These are phyloP conservation scores for Nansenia antarctica DNA, from an alignment of 2,113 vertebrate species.

Conservation along the genomic window DNA sequence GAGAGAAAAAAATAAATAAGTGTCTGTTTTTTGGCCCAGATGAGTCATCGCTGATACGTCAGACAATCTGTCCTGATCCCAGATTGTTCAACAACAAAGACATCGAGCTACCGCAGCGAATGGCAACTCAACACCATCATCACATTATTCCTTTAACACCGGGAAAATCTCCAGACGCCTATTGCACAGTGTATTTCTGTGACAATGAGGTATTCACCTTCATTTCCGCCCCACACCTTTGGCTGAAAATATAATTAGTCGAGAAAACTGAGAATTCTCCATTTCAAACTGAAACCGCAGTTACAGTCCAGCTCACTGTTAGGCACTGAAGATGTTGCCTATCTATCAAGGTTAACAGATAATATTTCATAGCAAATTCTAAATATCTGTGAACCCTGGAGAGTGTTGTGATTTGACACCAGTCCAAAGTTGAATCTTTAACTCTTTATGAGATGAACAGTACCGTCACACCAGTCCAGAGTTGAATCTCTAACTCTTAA, in stretches of 20 bases:
- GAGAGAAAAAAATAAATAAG: neutral
- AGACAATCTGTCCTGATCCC: slow-evolving; percentile 6
- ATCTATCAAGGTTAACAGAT: too few species aligned
- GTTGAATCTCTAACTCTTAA: neutral
- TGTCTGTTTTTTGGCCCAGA: neutral
- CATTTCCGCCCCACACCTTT: slow-evolving; percentile 8
- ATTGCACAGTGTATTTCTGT: neutral
- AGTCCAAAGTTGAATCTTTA: neutral
- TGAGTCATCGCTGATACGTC: slow-evolving; percentile 1
- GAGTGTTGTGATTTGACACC: neutral
- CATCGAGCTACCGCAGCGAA: neutral
- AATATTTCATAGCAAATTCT: neutral
- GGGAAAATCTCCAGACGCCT: neutral
- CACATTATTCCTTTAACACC: neutral
- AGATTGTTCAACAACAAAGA: neutral
- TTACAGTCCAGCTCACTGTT: neutral
- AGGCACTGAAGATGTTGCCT: too few species aligned
- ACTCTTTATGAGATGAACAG: too few species aligned
- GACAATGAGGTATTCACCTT: neutral
- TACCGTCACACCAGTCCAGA: neutral
- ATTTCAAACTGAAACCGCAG: neutral
- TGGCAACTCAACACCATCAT: slow-evolving; percentile 10
- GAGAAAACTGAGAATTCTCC: too few species aligned
- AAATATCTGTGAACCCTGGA: neutral
- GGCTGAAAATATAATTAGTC: neutral